phyloP scores from a whole-genome alignment of 37 sponge, comb jelly and placozoan genomes.

The Aplysina aerophoba region DNA sequence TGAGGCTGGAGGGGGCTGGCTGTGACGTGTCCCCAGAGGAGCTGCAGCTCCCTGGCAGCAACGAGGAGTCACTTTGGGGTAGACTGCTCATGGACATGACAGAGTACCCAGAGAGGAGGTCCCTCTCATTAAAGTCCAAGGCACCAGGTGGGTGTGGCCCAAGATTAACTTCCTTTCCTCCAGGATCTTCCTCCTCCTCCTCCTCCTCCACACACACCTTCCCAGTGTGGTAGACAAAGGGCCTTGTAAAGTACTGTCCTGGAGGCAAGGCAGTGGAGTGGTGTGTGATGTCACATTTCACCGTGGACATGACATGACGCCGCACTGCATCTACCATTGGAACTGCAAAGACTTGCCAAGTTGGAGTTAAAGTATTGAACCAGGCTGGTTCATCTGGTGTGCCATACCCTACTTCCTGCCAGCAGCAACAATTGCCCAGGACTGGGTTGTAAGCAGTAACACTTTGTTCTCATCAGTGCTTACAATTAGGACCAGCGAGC shows the following conservation, averaged over 20 bases:
- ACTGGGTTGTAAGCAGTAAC: no score
- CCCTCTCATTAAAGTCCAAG: constrained; percentile 7
- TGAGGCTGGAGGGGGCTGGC: no score
- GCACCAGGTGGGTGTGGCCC: background rate
- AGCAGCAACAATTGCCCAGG: no score
- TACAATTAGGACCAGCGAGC: no score
- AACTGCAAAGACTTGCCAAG: no score
- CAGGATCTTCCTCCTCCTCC: background rate
- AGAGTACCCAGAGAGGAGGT: constrained; percentile 8
- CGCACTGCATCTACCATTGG: no score
- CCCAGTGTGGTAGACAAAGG: constrained; percentile 22
- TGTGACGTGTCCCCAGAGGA: background rate
- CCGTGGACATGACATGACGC: no score
- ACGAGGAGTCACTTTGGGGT: background rate
- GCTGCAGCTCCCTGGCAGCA: background rate
- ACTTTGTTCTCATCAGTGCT: no score
- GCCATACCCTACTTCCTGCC: no score
- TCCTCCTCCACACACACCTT: constrained; percentile 32
- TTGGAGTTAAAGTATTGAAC: no score
- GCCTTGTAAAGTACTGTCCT: background rate
- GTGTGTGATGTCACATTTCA: no score
- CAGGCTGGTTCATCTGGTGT: no score
- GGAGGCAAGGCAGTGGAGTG: background rate
- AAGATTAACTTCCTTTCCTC: background rate
- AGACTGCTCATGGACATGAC: constrained; percentile 24